Base-by-base conservation (phyloP, 2,113 vertebrate genomes). In the Collichthys lucidus region DNA sequence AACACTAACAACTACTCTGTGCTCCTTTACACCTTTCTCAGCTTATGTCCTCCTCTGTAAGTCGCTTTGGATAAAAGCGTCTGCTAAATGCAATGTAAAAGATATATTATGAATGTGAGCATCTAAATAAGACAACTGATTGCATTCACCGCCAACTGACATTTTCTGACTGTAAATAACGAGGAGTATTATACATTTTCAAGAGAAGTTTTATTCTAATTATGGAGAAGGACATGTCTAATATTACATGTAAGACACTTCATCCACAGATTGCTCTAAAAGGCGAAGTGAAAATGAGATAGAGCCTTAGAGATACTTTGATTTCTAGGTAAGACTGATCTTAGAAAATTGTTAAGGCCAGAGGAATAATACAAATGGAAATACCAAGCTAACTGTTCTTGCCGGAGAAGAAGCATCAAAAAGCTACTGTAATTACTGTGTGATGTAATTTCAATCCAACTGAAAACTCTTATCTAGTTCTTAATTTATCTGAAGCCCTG, bases 401-500 rank as follows among this genome's bases (percentile, higher is more conserved):
- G 7, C 16, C 11, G 26, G n/a, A 53, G 17, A 19, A 46, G 35
- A 55, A 12, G 16, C 22, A 84, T 80, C 57, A 80, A 86, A 80
- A 83, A 73, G 74, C 44, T 26, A 26, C 26, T 74, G n/a, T 52
- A 57, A 67, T 82, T 26, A 26, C 26, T 26, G 26, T 26, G 80
- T 84, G 6, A 80, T 84, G 75, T 71, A 12, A 73, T 88, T 82
- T 81, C 11, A 81, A 62, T 71, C 70, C 47, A 56, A 24, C 64
- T 84, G 49, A 87, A 81, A 44, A 84, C 46, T 78, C 20, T 53
- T 78, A 87, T 81, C 63, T 73, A 46, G 1, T 64, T 74, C 24
- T 52, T 82, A 74, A 80, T 87, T 84, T 80, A 35, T 82, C 42
- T 69, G 65, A 76, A 47, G 61, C 47, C 84, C 49, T 76, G 22